Evolutionary conservation across 2,888 invertebrate species (phyloP), one percentile per base, ranked within the genome.

Genomic region (Antheraea yamamai): DNA sequence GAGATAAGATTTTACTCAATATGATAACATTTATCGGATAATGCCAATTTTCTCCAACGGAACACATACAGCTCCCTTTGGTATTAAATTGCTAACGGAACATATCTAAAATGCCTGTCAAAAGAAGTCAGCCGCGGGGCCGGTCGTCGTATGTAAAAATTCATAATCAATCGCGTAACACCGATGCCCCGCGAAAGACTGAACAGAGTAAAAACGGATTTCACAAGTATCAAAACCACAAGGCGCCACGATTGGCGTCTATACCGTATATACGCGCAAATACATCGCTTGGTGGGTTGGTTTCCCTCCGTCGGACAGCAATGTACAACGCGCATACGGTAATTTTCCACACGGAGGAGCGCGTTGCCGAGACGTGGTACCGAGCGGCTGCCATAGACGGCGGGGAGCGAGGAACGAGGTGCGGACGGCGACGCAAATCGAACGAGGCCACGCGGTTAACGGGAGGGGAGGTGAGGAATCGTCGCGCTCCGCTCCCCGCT

Each of bases 361-460:
- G 93, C 93, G 93, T 92, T 87, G 89, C 87, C 86, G 85, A 85
- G 84, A 83, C 90, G 87, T 88, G 89, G 91, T 90, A 85, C 83
- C 85, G 84, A 89, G 87, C 87, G 83, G 83, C 78, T 83, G 85
- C 83, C 85, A 81, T 83, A 81, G 86, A 83, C 84, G 85, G 79
- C 84, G 79, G 79, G 79, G 61, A 23, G 12, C 23, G 61, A 0
- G 23, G 83, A 78, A 81, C 83, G 85, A 84, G 85, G 85, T 77
- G 86, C 86, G 83, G 89, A 85, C 79, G 84, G 77, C 87, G 87
- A 88, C 88, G 89, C 92, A 92, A 91, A 94, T 93, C 92, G 94
- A 93, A 93, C 93, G 94, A 94, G 93, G 93, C 94, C 94, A 93
- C 92, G 92, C 90, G 87, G 84, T 79, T 81, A 81, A 81, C 80